Evolutionary conservation across 2,113 vertebrate genomes (phyloP).

Genomic region (Dipodomys merriami): DNA sequence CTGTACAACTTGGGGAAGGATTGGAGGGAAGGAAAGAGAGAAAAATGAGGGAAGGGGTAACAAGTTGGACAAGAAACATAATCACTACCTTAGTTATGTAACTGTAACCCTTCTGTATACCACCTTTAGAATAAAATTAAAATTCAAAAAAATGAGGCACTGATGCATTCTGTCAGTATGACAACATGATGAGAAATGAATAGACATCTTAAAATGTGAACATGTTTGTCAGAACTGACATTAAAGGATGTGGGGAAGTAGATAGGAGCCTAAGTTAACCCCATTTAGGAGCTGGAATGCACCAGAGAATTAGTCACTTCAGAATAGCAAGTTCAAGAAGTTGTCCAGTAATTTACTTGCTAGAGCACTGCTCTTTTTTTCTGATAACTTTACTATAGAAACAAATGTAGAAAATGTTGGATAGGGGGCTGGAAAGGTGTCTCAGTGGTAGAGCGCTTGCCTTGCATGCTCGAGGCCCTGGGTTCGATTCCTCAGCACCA

Average conservation of each 20-base stretch:
- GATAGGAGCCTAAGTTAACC: not conserved
- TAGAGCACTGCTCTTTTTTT: not conserved
- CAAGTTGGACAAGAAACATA: too few species aligned
- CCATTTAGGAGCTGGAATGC: not conserved
- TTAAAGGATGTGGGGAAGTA: not conserved
- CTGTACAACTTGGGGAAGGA: too few species aligned
- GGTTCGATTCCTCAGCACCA: too few species aligned
- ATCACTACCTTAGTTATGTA: too few species aligned
- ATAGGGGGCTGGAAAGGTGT: too few species aligned
- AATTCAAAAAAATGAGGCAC: not conserved
- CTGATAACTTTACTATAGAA: not conserved
- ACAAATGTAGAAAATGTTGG: not conserved
- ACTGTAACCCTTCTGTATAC: too few species aligned
- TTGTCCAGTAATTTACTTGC: not conserved
- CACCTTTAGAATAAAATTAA: too few species aligned
- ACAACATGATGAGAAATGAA: not conserved
- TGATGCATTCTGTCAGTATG: rapidly evolving
- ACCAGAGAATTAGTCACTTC: not conserved
- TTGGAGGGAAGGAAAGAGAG: too few species aligned
- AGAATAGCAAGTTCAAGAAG: not conserved
- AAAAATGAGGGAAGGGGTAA: too few species aligned
- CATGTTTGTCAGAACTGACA: not conserved
- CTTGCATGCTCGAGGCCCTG: too few species aligned
- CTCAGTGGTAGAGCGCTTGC: too few species aligned
- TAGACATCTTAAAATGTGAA: rapidly evolving